phyloP scores from a whole-genome alignment of 23 tunicate genomes.

The Styela plicata region DNA sequence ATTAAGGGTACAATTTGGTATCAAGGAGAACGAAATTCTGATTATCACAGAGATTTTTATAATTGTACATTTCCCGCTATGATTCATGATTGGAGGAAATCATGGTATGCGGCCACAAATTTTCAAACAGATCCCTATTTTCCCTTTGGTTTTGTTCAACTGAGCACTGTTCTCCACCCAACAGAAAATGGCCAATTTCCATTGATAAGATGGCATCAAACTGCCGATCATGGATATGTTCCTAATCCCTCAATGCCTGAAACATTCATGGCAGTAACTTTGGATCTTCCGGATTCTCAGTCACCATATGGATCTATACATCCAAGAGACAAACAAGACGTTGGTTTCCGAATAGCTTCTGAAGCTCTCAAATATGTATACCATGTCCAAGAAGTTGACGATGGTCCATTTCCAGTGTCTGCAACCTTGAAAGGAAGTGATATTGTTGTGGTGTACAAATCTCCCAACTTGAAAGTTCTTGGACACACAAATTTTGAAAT shows the following conservation, averaged over 20 bases:
- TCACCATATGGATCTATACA: slow-evolving; percentile 77
- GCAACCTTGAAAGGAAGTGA: slow-evolving; percentile 12
- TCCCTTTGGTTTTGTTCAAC: slow-evolving; percentile 87
- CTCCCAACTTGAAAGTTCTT: slow-evolving; percentile 19
- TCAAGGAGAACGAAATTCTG: slow-evolving; percentile 70
- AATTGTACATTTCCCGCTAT: slow-evolving; percentile 76
- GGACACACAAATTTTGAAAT: slow-evolving; percentile 29
- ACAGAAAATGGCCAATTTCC: slow-evolving; percentile 32
- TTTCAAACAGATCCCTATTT: slow-evolving; percentile 38
- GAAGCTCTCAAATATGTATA: slow-evolving; percentile 40
- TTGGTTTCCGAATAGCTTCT: slow-evolving; percentile 35
- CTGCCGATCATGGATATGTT: slow-evolving; percentile 71
- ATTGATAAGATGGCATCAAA: slow-evolving; percentile 77
- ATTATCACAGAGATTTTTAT: slow-evolving; percentile 43
- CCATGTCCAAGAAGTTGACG: slow-evolving; percentile 3
- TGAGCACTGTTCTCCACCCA: slow-evolving; percentile 5
- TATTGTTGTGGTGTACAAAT: slow-evolving; percentile 34
- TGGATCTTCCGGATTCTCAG: slow-evolving; percentile 58
- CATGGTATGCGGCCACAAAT: slow-evolving; percentile 60
- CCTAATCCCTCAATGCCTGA: slow-evolving; percentile 65
- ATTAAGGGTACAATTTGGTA: slow-evolving; percentile 84
- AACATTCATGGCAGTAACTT: slow-evolving; percentile 85
- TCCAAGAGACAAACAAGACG: slow-evolving; percentile 74
- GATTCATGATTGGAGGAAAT: slow-evolving; percentile 76
- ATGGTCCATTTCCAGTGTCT: slow-evolving; percentile 48